Conservation (phyloP, 2,888 invertebrate species). For the Dexiosoma caninum region DNA sequence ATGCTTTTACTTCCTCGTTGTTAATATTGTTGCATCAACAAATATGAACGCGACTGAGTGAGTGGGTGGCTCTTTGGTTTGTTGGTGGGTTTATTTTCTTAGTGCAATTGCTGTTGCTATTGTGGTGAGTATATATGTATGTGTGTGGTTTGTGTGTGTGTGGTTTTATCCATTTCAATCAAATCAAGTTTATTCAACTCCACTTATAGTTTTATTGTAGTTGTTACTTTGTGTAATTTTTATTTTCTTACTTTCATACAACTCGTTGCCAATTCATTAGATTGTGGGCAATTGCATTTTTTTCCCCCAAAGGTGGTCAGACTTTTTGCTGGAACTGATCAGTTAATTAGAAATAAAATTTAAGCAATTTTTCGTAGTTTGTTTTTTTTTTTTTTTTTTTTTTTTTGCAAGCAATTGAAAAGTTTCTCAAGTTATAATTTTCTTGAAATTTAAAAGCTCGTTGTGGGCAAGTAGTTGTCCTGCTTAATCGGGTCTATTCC, state of each 20-base stretch:
- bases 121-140: conserved; percentile 8
- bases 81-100: conserved; percentile 26
- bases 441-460: too few relatives aligned
- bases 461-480: too few relatives aligned
- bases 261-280: conserved; percentile 47
- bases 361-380: too few relatives aligned
- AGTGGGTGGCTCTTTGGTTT: conserved; percentile 13
- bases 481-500: too few relatives aligned
- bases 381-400: background rate
- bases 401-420: too few relatives aligned
- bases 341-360: too few relatives aligned
- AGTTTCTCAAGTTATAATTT: too few relatives aligned
- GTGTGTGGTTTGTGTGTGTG: background rate
- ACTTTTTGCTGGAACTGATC: too few relatives aligned
- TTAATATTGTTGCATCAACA: conserved; percentile 59
- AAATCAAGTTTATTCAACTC: conserved; percentile 62
- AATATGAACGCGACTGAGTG: conserved; percentile 36
- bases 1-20: conserved; percentile 63
- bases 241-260: conserved; percentile 23
- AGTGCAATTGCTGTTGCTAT: conserved; percentile 17
- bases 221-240: conserved; percentile 24
- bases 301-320: conserved; percentile 42
- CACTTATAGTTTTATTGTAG: conserved; percentile 34
- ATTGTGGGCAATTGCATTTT: conserved; percentile 16
- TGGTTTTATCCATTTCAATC: conserved; percentile 38